Conservation (phyloP, 2,113 vertebrate genomes). For the Planiliza haematocheilus region DNA sequence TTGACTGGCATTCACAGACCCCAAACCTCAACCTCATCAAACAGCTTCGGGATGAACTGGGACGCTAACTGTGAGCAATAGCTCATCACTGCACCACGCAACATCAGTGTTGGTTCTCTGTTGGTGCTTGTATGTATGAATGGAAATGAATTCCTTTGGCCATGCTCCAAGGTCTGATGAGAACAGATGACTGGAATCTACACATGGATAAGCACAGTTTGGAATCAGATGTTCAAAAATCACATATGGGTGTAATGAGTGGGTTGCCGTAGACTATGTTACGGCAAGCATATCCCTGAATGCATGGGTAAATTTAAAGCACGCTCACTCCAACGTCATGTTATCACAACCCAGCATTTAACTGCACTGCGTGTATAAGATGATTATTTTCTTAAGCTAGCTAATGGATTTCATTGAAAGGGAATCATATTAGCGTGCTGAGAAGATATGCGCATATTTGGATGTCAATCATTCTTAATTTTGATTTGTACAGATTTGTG, state of each 20-base stretch:
- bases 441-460: slow-evolving; percentile 9
- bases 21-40: background rate
- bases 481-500: slow-evolving; percentile 29
- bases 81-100: background rate
- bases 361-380: slow-evolving; percentile 15
- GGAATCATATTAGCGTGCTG: slow-evolving; percentile 25
- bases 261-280: background rate
- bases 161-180: background rate
- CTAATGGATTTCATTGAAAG: slow-evolving; percentile 50
- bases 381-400: slow-evolving; percentile 43
- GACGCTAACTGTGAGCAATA: background rate
- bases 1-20: background rate
- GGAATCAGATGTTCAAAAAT: background rate
- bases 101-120: background rate
- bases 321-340: background rate
- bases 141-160: background rate
- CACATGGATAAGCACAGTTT: background rate
- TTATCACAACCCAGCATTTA: slow-evolving; percentile 11
- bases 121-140: background rate
- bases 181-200: background rate
- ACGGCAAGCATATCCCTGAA: background rate
- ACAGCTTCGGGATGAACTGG: background rate
- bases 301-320: background rate
- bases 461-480: slow-evolving; percentile 51
- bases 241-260: background rate